Conservation (phyloP, 2,888 invertebrate genomes). For the Andrena dorsata region DNA sequence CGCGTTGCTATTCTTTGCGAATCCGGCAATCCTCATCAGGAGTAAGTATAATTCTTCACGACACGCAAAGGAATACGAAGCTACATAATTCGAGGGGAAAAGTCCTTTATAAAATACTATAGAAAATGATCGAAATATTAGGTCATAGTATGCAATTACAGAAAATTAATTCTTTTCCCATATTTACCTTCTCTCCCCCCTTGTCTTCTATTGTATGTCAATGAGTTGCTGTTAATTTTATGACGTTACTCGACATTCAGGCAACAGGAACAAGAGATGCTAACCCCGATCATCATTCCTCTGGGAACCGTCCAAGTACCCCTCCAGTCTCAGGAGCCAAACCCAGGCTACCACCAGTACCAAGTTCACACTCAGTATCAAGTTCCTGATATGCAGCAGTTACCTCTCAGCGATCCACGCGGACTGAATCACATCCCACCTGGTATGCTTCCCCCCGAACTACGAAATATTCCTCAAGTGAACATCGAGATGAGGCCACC, state of each 20-base stretch:
- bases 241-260: conserved; percentile 55
- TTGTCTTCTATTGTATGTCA: not conserved
- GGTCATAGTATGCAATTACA: too few relatives aligned
- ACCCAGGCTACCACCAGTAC: conserved; percentile 78
- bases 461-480: conserved; percentile 78
- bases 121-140: too few relatives aligned
- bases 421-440: conserved; percentile 79
- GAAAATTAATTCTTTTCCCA: not conserved
- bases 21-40: conserved; percentile 90
- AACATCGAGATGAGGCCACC: conserved; percentile 80
- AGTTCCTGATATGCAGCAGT: conserved; percentile 80
- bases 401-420: conserved; percentile 78
- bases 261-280: conserved; percentile 81
- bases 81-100: too few relatives aligned
- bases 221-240: not conserved
- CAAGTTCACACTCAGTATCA: conserved; percentile 81
- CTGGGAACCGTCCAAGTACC: conserved; percentile 81
- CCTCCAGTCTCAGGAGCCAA: conserved; percentile 76
- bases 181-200: not conserved
- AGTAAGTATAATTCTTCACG: conserved; percentile 79
- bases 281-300: conserved; percentile 82
- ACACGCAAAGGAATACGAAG: too few relatives aligned
- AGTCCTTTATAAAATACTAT: too few relatives aligned
- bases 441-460: conserved; percentile 75
- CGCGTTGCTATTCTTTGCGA: conserved; percentile 95